phyloP scores from a whole-genome alignment of 2,113 vertebrate genomes.

The Etia nguti region DNA sequence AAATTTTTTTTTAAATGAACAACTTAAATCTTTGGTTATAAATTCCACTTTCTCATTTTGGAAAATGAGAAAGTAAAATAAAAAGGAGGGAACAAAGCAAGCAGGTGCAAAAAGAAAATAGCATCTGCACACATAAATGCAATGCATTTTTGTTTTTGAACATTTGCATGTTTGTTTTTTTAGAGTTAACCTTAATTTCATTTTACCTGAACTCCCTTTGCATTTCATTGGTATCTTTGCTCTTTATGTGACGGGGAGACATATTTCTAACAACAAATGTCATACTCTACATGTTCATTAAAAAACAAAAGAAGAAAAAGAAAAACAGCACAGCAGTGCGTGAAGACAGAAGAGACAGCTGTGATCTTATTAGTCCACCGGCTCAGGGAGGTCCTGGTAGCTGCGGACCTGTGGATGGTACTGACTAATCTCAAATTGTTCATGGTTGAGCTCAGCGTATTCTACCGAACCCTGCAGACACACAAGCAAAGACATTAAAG shows the following conservation, averaged over 20 bases:
- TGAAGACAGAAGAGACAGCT: background rate
- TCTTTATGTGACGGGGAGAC: background rate
- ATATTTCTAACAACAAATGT: background rate
- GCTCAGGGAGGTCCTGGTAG: constrained; percentile 50
- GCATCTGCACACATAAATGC: background rate
- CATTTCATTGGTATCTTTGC: background rate
- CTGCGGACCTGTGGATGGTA: background rate
- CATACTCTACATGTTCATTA: background rate
- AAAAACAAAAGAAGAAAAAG: background rate
- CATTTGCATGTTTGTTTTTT: background rate
- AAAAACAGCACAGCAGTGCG: background rate
- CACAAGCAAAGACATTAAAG: constrained; percentile 1
- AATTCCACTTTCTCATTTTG: background rate
- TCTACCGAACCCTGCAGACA: constrained; percentile 59
- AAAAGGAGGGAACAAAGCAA: background rate
- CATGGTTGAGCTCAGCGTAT: constrained; percentile 59
- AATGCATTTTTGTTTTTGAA: background rate
- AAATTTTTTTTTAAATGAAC: background rate
- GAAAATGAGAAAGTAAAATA: background rate
- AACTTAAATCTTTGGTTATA: background rate
- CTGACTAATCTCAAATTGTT: constrained; percentile 17
- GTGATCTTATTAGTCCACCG: constrained; percentile 40
- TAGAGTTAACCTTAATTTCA: background rate
- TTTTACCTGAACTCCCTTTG: background rate
- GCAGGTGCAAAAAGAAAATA: background rate